phyloP scores from a whole-genome alignment of 2,113 vertebrate species.

The Urocolius indicus region DNA sequence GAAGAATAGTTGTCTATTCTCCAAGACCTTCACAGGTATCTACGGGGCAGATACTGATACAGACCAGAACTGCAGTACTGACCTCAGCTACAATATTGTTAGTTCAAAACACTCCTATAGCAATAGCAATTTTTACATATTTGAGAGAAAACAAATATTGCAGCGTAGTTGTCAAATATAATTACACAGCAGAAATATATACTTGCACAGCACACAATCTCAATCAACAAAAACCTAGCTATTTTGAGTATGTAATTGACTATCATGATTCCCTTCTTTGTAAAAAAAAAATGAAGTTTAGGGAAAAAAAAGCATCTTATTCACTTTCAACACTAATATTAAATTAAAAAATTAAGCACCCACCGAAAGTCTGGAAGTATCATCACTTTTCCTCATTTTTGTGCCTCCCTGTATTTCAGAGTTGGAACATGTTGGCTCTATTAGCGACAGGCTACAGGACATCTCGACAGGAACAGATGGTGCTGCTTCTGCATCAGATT shows the following conservation, averaged over 20 bases:
- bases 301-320: not conserved
- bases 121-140: not conserved
- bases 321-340: not conserved
- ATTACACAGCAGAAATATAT: not conserved
- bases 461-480: not conserved
- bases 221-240: not conserved
- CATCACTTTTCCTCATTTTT: not conserved
- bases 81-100: accelerated
- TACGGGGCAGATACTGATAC: not conserved
- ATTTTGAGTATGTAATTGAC: not conserved
- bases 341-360: not conserved
- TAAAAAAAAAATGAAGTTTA: not conserved
- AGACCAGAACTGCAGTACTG: not conserved
- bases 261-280: not conserved
- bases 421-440: not conserved
- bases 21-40: not conserved
- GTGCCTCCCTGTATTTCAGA: not conserved
- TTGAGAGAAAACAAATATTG: not conserved
- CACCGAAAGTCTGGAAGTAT: not conserved
- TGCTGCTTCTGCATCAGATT: constrained; percentile 23
- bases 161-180: not conserved
- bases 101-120: not conserved
- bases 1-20: not conserved
- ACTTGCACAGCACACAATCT: not conserved
- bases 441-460: not conserved